phyloP scores from a whole-genome alignment of 2,113 vertebrate genomes.

The Steatornis caripensis region DNA sequence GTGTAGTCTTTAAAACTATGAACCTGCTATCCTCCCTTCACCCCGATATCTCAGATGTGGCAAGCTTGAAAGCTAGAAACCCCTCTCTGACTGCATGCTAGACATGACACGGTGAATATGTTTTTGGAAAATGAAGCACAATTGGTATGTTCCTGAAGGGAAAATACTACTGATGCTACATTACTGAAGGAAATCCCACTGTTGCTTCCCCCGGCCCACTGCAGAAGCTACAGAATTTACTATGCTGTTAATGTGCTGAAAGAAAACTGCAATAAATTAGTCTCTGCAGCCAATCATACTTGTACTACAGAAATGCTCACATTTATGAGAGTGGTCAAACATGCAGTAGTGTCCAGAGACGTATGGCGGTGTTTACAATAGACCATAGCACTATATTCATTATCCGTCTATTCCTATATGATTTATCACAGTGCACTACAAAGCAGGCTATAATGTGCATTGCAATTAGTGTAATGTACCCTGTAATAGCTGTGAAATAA shows the following conservation, averaged over 20 bases:
- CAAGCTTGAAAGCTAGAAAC: neutral
- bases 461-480: constrained; percentile 32
- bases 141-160: neutral
- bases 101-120: neutral
- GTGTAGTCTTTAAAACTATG: neutral
- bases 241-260: neutral
- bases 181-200: neutral
- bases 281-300: neutral
- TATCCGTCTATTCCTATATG: no score
- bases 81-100: neutral
- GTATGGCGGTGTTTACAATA: constrained; percentile 5
- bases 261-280: constrained; percentile 23
- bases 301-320: neutral
- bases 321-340: constrained; percentile 33
- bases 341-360: neutral
- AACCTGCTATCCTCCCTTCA: neutral
- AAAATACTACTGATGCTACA: neutral
- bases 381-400: neutral
- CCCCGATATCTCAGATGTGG: neutral
- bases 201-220: neutral
- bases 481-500: constrained; percentile 26
- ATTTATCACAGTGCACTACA: neutral
- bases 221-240: neutral
- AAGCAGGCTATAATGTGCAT: neutral
- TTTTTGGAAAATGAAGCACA: neutral